Base-by-base conservation (phyloP, 1,140 invertebrate species). In the Dinoponera quadriceps region DNA sequence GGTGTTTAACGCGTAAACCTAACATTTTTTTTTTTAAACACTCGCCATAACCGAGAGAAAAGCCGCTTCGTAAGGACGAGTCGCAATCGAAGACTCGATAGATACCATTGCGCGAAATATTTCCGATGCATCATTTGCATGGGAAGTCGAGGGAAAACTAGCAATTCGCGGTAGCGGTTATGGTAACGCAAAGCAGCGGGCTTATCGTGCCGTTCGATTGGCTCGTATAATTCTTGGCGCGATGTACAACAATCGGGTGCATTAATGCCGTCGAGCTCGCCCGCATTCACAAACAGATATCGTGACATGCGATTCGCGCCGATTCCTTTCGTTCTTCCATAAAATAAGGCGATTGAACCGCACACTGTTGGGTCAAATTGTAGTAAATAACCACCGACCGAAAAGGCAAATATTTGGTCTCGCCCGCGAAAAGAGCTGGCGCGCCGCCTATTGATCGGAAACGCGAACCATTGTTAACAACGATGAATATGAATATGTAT, bases 201-300 rank as follows among this genome's bases (percentile, higher is more conserved):
- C 65, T 11, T 60, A 59, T 82, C 16, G 49, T 55, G 18, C 69
- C 60, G 63, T 38, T 69, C 27, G 29, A 5, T 85, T 66, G 49
- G 29, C 5, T 85, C 59, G 49, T 84, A 54, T 75, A 82, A 85
- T 81, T 73, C 49, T 80, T 74, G 60, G 33, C 33, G 54, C 18
- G 60, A 63, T 65, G 69, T 59, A 62, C 33, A n/a, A 44, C 38
- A 44, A 44, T 44, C 7, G 3, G 29, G 38, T 9, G 7, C 38
- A 44, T 44, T 9, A 11, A 44, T 44, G 9, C 38, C 29, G 5
- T 33, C 29, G 2, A 5, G 29, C 29, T 33, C 29, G 29, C 2
- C 29, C 29, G 29, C 29, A 33, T 33, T 33, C 29, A 33, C 29
- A 33, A 2, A 33, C 2, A 33, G 38, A 44, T 44, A 44, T 44